Evolutionary conservation across 2,888 invertebrate species (phyloP).

Genomic region (Acronicta psi): DNA sequence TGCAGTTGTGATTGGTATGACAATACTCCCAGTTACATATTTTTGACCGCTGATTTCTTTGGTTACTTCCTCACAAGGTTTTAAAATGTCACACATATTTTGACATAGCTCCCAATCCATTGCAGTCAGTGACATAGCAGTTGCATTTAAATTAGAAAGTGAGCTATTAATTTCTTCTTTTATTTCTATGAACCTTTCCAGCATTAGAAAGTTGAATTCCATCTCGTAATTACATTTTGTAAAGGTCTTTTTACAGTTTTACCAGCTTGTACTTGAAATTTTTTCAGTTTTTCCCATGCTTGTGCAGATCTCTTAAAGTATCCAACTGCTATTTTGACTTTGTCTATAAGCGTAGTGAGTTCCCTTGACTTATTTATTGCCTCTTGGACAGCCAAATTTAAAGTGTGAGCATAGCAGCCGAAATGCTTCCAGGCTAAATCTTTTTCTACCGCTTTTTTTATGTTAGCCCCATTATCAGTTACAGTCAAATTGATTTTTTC

Average conservation of each 20-base stretch:
- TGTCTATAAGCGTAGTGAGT: constrained; percentile 3
- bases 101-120: no score
- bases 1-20: no score
- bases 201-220: no score
- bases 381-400: constrained; percentile 27
- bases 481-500: constrained; percentile 10
- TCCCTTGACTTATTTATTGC: constrained; percentile 5
- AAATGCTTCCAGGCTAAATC: constrained; percentile 42
- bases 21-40: no score
- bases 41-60: no score
- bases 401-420: constrained; percentile 39
- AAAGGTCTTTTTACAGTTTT: constrained; percentile 28
- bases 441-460: constrained; percentile 17
- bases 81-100: no score
- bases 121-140: no score
- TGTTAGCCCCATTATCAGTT: constrained; percentile 40
- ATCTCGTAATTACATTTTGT: constrained; percentile 24
- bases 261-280: constrained; percentile 27
- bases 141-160: no score
- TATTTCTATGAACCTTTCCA: no score
- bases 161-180: no score
- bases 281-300: constrained; percentile 33
- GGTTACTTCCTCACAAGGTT: no score
- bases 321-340: constrained; percentile 37
- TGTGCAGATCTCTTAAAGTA: constrained; percentile 42